These are phyloP conservation scores for Ceratoteleas bidentatus DNA, from an alignment of 1,140 invertebrate genomes.

Conservation along the genomic window DNA sequence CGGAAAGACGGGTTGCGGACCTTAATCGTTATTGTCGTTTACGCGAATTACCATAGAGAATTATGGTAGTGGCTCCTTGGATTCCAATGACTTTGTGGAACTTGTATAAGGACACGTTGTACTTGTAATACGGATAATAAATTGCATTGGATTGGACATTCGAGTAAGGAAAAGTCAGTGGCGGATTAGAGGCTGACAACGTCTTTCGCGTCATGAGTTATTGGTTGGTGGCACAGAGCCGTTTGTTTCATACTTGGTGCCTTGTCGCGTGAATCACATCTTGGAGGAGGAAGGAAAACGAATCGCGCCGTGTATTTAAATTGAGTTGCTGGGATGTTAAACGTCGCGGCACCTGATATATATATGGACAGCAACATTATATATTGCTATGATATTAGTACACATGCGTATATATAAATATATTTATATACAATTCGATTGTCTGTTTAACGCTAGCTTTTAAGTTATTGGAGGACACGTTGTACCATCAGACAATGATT, in stretches of 20 bases:
- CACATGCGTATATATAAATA: constrained; percentile 36
- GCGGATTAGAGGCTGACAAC: too few relatives aligned
- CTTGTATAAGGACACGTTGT: too few relatives aligned
- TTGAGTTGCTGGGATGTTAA: constrained; percentile 17
- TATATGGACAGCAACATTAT: constrained; percentile 39
- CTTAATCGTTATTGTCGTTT: too few relatives aligned
- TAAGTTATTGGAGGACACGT: constrained; percentile 55
- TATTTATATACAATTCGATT: constrained; percentile 61
- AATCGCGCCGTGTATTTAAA: constrained; percentile 10
- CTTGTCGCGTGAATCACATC: constrained; percentile 37
- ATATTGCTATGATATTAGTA: constrained; percentile 49
- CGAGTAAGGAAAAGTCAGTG: too few relatives aligned
- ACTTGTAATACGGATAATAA: too few relatives aligned
- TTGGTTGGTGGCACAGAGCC: constrained; percentile 30
- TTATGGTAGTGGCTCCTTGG: too few relatives aligned
- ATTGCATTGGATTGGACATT: too few relatives aligned
- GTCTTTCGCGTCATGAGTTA: constrained; percentile 30
- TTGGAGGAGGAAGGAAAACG: too few relatives aligned
- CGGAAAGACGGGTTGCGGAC: too few relatives aligned
- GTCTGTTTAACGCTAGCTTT: constrained; percentile 55
- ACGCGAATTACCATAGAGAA: too few relatives aligned
- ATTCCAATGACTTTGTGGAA: too few relatives aligned
- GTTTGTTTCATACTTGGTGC: constrained; percentile 54
- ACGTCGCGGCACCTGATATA: constrained; percentile 7
- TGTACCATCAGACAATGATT: constrained; percentile 22